These are phyloP conservation scores for Pseudochirops corinnae DNA, from an alignment of 2,797 vertebrate genomes.

Conservation along the genomic window DNA sequence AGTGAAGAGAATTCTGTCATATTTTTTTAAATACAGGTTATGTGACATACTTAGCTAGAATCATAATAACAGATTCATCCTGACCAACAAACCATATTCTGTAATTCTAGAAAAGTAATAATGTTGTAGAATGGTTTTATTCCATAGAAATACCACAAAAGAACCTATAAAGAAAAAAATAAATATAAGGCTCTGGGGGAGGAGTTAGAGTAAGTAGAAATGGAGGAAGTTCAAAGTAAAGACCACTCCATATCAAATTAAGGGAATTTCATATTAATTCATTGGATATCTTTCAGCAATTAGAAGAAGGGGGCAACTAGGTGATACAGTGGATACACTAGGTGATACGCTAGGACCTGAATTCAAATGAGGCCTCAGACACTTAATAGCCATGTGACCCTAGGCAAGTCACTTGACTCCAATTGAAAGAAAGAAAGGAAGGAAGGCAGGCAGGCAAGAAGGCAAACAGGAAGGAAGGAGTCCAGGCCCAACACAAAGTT, in stretches of 20 bases:
- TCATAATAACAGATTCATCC: not conserved
- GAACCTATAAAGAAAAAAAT: not conserved
- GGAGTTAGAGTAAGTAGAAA: not conserved
- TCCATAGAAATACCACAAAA: not conserved
- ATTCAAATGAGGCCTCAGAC: not conserved
- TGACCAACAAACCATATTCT: not conserved
- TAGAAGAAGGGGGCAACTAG: not conserved
- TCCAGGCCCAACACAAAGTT: not conserved
- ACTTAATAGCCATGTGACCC: not conserved
- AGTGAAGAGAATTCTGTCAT: not conserved
- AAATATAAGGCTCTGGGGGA: not conserved
- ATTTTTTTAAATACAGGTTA: not conserved
- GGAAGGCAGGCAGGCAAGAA: too few relatives aligned
- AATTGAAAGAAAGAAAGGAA: too few relatives aligned
- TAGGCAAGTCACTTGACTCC: too few relatives aligned
- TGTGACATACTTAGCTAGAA: not conserved
- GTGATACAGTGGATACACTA: not conserved
- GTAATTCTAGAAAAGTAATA: not conserved
- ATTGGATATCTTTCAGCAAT: not conserved
- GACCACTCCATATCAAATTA: not conserved
- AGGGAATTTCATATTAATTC: not conserved
- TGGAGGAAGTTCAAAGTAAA: not conserved
- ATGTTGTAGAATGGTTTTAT: not conserved
- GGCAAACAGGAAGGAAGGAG: not conserved
- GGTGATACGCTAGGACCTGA: not conserved